Evolutionary conservation across 2,797 vertebrate species (phyloP).

Genomic region (Ispidina picta): DNA sequence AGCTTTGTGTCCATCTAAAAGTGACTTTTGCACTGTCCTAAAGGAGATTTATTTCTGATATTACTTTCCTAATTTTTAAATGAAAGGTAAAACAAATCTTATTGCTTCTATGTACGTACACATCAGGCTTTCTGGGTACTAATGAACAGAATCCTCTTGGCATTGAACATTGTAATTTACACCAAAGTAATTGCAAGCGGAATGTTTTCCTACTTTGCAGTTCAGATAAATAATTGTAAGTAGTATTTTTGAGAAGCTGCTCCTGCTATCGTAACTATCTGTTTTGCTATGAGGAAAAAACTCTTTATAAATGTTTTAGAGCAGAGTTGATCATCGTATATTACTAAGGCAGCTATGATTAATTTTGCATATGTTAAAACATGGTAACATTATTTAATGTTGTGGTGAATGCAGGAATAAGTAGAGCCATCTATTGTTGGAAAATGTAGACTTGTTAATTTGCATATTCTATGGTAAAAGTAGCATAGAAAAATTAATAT

Average conservation of each 20-base stretch:
- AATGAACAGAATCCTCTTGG: background rate
- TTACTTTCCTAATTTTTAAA: background rate
- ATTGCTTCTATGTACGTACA: background rate
- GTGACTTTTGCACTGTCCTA: background rate
- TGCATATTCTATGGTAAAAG: slow-evolving; percentile 10
- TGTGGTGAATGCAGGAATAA: slow-evolving; percentile 60
- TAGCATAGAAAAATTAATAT: slow-evolving; percentile 29
- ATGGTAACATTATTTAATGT: slow-evolving; percentile 26
- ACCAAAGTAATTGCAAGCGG: background rate
- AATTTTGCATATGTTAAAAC: slow-evolving; percentile 57
- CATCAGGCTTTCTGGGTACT: background rate
- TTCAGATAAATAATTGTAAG: slow-evolving; percentile 19
- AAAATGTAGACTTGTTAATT: slow-evolving; percentile 24
- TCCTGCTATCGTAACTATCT: background rate
- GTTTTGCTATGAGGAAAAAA: background rate
- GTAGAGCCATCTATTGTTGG: slow-evolving; percentile 72
- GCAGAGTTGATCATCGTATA: slow-evolving; percentile 61
- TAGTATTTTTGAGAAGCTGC: background rate
- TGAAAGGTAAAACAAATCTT: background rate
- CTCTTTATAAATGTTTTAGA: slow-evolving; percentile 32
- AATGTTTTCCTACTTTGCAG: background rate
- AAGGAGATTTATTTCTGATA: background rate
- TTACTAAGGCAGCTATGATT: slow-evolving; percentile 59
- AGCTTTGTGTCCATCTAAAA: background rate
- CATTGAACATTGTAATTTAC: background rate